Conservation (phyloP, 2,113 vertebrate genomes). For the Oryzias woworae region DNA sequence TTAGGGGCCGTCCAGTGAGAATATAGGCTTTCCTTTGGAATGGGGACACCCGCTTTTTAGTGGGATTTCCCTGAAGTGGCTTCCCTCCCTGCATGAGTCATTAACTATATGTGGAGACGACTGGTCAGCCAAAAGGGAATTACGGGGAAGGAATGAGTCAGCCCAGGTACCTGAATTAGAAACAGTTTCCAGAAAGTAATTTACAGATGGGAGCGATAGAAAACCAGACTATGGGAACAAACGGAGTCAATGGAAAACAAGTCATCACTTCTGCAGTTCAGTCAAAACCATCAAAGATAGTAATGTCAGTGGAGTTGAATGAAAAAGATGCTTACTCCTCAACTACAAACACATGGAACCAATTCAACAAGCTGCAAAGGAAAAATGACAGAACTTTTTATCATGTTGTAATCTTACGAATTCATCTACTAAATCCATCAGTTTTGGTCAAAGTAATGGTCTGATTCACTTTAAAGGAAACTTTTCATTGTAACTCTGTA, state of each 20-base stretch:
- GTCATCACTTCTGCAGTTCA: too few relatives aligned
- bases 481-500: too few relatives aligned
- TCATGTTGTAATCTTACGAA: too few relatives aligned
- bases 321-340: too few relatives aligned
- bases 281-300: too few relatives aligned
- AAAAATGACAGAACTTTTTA: too few relatives aligned
- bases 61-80: slow-evolving; percentile 61
- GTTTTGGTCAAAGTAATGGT: too few relatives aligned
- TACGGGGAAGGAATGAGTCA: slow-evolving; percentile 67
- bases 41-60: slow-evolving; percentile 53
- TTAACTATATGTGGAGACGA: slow-evolving; percentile 33
- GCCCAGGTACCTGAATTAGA: slow-evolving; percentile 59
- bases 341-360: too few relatives aligned
- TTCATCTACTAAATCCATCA: too few relatives aligned
- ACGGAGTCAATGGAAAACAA: slow-evolving; percentile 1
- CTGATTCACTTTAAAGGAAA: too few relatives aligned
- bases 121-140: slow-evolving; percentile 39
- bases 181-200: slow-evolving; percentile 15
- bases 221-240: slow-evolving; percentile 8
- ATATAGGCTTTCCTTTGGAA: slow-evolving; percentile 37
- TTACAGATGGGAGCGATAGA: slow-evolving; percentile 35
- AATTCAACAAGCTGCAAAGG: too few relatives aligned
- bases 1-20: slow-evolving; percentile 11
- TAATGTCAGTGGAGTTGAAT: too few relatives aligned
- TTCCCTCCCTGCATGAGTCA: slow-evolving; percentile 39